Evolutionary conservation across 92 coral and sea anemone species (phyloP), one percentile per base, ranked within the genome.

Genomic region (Zoanthus solanderi): DNA sequence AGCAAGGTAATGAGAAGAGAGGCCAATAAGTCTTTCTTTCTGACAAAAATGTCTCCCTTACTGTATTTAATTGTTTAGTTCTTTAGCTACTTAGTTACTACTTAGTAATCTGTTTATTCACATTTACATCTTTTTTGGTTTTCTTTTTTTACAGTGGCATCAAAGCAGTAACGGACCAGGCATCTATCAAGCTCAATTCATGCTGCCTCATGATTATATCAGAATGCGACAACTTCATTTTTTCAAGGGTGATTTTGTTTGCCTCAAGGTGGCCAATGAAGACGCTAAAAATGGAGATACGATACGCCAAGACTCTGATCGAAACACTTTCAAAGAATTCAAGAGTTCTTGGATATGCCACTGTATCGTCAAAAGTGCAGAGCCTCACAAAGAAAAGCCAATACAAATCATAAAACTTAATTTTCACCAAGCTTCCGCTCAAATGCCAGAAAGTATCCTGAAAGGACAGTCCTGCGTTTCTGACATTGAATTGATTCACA

Each of bases 231-330:
- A 94, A 72, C 85, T 93, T 18, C 56, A 75, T 0, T 90, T 94
- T 29, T 47, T 79, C 57, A 50, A 44, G 1, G 98, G 95, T 44
- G 98, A 94, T 45, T 84, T 94, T 50, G 92, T 68, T 4, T 94
- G 98, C 37, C 72, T 90, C 73, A 84, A 89, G 3, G 83, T 94
- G 9, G 89, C 88, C 8, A 73, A 89, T n/a, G 72, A 78, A 78
- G 71, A 78, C 7, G 14, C 69, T 10, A 13, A 9, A 13, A 30
- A 9, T 30, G 50, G 68, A 56, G 65, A 32, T 34, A 0, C 5
- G 31, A 34, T 42, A 6, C 9, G 66, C 9, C 47, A 14, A 28
- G 48, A 23, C 52, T 23, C 66, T 11, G 82, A 77, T 4, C 53
- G 23, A 32, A 28, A 17, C 6, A 31, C 71, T 78, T 65, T 37